Base-by-base conservation (phyloP, 2,888 invertebrate species). In the Spisula solida region DNA sequence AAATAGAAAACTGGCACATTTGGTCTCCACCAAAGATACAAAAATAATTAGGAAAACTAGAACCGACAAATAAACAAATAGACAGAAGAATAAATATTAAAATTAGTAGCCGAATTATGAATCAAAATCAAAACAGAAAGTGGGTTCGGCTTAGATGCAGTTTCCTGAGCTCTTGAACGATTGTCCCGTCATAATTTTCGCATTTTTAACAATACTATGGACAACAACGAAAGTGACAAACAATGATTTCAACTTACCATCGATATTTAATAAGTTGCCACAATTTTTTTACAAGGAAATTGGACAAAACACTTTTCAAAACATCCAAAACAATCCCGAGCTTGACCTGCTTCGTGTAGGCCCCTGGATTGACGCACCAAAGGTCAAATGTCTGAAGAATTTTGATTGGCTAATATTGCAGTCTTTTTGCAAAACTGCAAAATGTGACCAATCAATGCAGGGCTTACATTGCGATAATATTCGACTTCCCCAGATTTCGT, bases 301-400 rank as follows among this genome's bases (percentile, higher is more conserved):
- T 75, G 31, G 75, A 75, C 75, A 75, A 75, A 75, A 75, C 75
- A 75, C 75, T 75, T 75, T 80, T 90, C 66, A 81, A 82, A 84
- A 82, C 41, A 82, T 84, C 81, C 91, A 87, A 91, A 92, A 92
- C 90, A 90, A 90, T 87, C 82, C 41, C 75, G 66, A 89, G 88
- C 82, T 70, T 90, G 90, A 90, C 90, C 92, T 92, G 92, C 90
- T 92, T 83, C 78, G 84, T 90, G 87, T 90, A 81, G 94, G 93
- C 91, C 92, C 94, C 94, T 92, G 92, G 93, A 94, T 94, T 89
- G 84, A 82, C 91, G 91, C 93, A 85, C 93, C 92, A 94, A 94
- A 91, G 88, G 84, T 90, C 91, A 92, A 88, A 85, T 86, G 80
- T 82, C 70, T 80, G 56, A 60, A 75, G 78, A 66, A 82, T 81